Conservation (phyloP, 1,140 invertebrate genomes). For the Achroia grisella region DNA sequence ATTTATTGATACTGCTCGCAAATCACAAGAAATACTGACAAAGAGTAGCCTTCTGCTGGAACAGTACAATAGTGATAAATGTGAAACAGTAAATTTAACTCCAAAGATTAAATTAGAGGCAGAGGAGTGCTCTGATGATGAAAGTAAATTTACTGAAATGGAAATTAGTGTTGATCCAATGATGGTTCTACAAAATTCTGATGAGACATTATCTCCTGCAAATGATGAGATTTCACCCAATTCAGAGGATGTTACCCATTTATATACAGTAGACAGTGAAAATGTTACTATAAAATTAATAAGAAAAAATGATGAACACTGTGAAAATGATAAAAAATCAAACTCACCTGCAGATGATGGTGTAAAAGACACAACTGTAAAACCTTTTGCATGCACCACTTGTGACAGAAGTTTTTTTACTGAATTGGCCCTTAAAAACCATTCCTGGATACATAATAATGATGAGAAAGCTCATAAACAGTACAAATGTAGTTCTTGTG, state of each 20-base stretch:
- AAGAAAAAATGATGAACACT: slow-evolving; percentile 23
- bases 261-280: slow-evolving; percentile 46
- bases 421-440: slow-evolving; percentile 61
- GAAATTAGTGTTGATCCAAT: slow-evolving; percentile 67
- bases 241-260: slow-evolving; percentile 41
- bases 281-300: slow-evolving; percentile 61
- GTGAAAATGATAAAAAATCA: background rate
- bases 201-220: slow-evolving; percentile 19
- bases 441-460: slow-evolving; percentile 51
- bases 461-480: slow-evolving; percentile 26
- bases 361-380: slow-evolving; percentile 10
- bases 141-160: slow-evolving; percentile 47
- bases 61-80: slow-evolving; percentile 9
- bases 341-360: slow-evolving; percentile 9
- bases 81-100: slow-evolving; percentile 5
- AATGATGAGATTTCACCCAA: slow-evolving; percentile 17
- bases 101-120: slow-evolving; percentile 21
- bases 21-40: slow-evolving; percentile 47
- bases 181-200: slow-evolving; percentile 58
- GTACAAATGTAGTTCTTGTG: slow-evolving; percentile 76
- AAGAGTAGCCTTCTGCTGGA: slow-evolving; percentile 30
- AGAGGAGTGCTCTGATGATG: slow-evolving; percentile 20
- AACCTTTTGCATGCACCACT: slow-evolving; percentile 46
- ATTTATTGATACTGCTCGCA: slow-evolving; percentile 59
- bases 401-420: slow-evolving; percentile 54